phyloP scores from a whole-genome alignment of 2,888 invertebrate genomes.

The Platynereis dumerilii region DNA sequence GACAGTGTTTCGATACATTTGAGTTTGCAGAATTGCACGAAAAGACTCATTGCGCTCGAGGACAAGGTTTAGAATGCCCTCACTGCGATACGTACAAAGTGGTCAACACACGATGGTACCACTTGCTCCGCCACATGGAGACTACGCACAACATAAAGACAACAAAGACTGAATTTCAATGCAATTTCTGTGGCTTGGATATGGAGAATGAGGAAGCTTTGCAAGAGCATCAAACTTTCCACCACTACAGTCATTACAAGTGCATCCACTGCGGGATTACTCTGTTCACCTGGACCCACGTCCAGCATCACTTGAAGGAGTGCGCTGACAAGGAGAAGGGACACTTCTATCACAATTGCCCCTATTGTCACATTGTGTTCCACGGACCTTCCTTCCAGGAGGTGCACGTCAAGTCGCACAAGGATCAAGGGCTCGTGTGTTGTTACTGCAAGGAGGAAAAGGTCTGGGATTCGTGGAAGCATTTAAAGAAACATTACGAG shows the following conservation, averaged over 20 bases:
- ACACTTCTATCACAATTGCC: conserved; percentile 34
- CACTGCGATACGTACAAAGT: conserved; percentile 26
- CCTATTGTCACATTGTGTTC: conserved; percentile 40
- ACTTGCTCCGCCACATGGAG: conserved; percentile 35
- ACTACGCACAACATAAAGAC: conserved; percentile 27
- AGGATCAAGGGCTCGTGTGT: conserved; percentile 34
- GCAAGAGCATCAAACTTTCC: conserved; percentile 33
- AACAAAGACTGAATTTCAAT: conserved; percentile 15
- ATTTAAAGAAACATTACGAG: conserved; percentile 38
- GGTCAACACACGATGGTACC: conserved; percentile 32
- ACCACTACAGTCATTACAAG: conserved; percentile 40
- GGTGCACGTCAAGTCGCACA: conserved; percentile 37
- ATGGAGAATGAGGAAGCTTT: conserved; percentile 32
- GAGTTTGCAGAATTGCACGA: conserved; percentile 31
- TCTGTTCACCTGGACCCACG: conserved; percentile 34
- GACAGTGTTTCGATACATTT: conserved; percentile 38
- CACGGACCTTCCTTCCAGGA: conserved; percentile 24
- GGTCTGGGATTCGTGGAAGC: conserved; percentile 33
- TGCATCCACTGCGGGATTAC: conserved; percentile 36
- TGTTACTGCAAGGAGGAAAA: conserved; percentile 32
- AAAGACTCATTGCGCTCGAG: conserved; percentile 8
- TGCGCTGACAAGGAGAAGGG: conserved; percentile 26
- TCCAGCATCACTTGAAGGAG: conserved; percentile 29
- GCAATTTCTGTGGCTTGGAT: conserved; percentile 32
- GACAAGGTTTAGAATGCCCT: conserved; percentile 21